Conservation (phyloP, 2,113 vertebrate species). For the Platichthys stellatus region DNA sequence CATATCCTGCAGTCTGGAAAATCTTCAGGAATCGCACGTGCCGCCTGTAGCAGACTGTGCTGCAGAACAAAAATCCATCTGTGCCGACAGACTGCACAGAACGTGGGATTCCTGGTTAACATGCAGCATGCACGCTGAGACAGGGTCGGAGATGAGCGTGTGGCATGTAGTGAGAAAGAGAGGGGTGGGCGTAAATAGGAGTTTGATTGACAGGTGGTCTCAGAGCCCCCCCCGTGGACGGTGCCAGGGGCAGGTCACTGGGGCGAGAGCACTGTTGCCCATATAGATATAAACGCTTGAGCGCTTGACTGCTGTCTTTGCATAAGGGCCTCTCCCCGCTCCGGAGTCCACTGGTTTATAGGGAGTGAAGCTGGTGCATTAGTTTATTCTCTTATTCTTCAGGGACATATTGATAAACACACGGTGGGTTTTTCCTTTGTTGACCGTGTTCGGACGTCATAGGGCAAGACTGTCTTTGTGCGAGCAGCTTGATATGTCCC, state of each 20-base stretch:
- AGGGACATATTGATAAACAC: background rate
- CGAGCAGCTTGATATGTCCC: no score
- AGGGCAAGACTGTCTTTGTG: background rate
- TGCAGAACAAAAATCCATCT: conserved; percentile 27
- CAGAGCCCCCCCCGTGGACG: conserved; percentile 57
- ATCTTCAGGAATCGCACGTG: background rate
- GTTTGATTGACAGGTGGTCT: conserved; percentile 70
- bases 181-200: background rate
- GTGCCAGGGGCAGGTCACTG: conserved; percentile 69
- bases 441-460: background rate
- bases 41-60: conserved; percentile 16
- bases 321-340: conserved; percentile 25
- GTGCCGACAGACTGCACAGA: conserved; percentile 26
- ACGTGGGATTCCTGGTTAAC: conserved; percentile 46
- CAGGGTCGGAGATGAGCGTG: background rate
- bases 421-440: background rate
- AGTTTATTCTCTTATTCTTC: background rate
- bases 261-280: conserved; percentile 55
- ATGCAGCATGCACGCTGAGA: conserved; percentile 45
- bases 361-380: background rate
- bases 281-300: conserved; percentile 62
- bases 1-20: conserved; percentile 29
- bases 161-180: conserved; percentile 32
- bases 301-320: conserved; percentile 65
- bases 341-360: conserved; percentile 32